Evolutionary conservation across 2,888 invertebrate genomes (phyloP).

Genomic region (Crocallis elinguaria): DNA sequence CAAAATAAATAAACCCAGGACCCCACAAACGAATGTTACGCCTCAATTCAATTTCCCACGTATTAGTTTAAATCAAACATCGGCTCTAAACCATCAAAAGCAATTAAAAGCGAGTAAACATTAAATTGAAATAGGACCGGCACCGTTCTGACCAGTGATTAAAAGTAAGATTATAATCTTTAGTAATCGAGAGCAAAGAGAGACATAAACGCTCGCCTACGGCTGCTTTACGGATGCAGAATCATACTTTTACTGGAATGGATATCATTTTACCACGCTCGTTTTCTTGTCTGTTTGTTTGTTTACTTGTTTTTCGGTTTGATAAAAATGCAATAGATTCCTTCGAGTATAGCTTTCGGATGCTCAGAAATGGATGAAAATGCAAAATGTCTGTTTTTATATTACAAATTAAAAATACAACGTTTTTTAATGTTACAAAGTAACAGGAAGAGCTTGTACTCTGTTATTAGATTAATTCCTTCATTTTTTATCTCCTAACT

Average conservation of each 20-base stretch:
- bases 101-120: constrained; percentile 50
- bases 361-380: too few relatives aligned
- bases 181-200: constrained; percentile 56
- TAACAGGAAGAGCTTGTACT: too few relatives aligned
- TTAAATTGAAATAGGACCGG: constrained; percentile 44
- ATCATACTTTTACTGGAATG: background rate
- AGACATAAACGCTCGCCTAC: constrained; percentile 57
- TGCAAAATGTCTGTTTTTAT: too few relatives aligned
- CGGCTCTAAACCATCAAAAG: constrained; percentile 35
- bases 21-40: constrained; percentile 7
- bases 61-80: constrained; percentile 29
- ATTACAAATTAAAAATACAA: too few relatives aligned
- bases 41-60: constrained; percentile 35
- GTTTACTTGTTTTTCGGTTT: too few relatives aligned
- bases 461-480: too few relatives aligned
- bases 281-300: too few relatives aligned
- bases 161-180: constrained; percentile 53
- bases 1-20: background rate
- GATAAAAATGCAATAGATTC: too few relatives aligned
- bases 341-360: too few relatives aligned
- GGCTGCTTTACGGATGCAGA: constrained; percentile 30
- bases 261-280: background rate
- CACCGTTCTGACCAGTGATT: constrained; percentile 51
- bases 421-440: too few relatives aligned
- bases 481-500: too few relatives aligned